Conservation (phyloP, 1,140 invertebrate genomes). For the Tyrophagus putrescentiae region DNA sequence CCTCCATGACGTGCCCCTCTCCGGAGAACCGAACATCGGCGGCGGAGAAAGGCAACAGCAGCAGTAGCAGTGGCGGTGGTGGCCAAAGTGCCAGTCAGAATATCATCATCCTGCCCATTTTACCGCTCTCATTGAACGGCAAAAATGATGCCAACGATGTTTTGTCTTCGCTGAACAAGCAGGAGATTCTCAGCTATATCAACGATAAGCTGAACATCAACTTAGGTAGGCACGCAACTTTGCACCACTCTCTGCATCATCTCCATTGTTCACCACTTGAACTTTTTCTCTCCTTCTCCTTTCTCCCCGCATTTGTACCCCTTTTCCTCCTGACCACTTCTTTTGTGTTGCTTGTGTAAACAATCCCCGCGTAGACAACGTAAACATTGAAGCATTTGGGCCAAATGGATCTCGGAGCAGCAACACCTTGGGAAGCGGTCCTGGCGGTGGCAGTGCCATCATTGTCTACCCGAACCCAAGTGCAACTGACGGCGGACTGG, state of each 20-base stretch:
- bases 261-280: too few relatives aligned
- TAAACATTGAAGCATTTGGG: slow-evolving; percentile 1
- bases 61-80: neutral
- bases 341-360: too few relatives aligned
- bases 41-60: neutral
- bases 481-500: neutral
- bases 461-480: neutral
- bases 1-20: neutral
- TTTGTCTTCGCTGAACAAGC: neutral
- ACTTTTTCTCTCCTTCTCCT: too few relatives aligned
- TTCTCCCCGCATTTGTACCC: too few relatives aligned
- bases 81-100: too few relatives aligned
- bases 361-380: too few relatives aligned
- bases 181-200: neutral
- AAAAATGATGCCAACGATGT: neutral
- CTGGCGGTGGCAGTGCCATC: neutral
- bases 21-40: neutral
- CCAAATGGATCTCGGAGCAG: neutral
- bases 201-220: neutral
- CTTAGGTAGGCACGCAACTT: too few relatives aligned
- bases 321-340: too few relatives aligned
- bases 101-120: slow-evolving; percentile 4
- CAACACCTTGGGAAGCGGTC: neutral
- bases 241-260: too few relatives aligned
- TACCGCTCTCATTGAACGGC: neutral